These are phyloP conservation scores for Perizoma flavofasciatum DNA, from an alignment of 2,888 invertebrate genomes.

Conservation along the genomic window DNA sequence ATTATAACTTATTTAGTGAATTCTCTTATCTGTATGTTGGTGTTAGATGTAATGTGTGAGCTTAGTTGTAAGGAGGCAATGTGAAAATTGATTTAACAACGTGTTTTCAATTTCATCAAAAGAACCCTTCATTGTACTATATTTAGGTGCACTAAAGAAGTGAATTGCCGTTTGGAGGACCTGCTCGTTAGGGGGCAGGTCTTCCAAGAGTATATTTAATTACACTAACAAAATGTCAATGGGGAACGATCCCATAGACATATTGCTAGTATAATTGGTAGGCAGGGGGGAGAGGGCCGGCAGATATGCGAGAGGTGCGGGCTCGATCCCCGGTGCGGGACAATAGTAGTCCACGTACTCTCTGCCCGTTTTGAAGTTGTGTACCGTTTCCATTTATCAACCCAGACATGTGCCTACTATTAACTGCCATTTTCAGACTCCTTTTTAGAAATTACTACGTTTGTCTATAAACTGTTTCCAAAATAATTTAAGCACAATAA, in stretches of 20 bases:
- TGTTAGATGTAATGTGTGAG: slow-evolving; percentile 69
- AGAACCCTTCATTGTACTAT: slow-evolving; percentile 8
- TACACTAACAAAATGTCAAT: too few species aligned
- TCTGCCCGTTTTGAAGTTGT: slow-evolving; percentile 23
- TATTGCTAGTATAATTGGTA: too few species aligned
- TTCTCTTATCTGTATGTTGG: slow-evolving; percentile 53
- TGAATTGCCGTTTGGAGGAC: too few species aligned
- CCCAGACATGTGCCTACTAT: slow-evolving; percentile 35
- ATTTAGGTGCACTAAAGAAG: neutral
- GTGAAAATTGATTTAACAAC: slow-evolving; percentile 24
- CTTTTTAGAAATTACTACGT: slow-evolving; percentile 5
- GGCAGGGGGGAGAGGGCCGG: too few species aligned
- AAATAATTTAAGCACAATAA: slow-evolving; percentile 25
- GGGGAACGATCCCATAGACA: too few species aligned
- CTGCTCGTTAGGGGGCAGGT: too few species aligned
- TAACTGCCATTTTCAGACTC: slow-evolving; percentile 36
- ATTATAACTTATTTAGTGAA: slow-evolving; percentile 63
- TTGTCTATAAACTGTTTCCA: slow-evolving; percentile 18
- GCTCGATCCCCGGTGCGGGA: too few species aligned
- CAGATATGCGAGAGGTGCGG: too few species aligned
- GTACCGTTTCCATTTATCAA: slow-evolving; percentile 8
- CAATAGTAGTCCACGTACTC: too few species aligned
- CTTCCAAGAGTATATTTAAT: too few species aligned
- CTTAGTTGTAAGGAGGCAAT: slow-evolving; percentile 31
- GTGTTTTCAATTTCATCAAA: slow-evolving; percentile 27